Evolutionary conservation across 2,888 invertebrate genomes (phyloP).

Genomic region (Carterocephalus palaemon): DNA sequence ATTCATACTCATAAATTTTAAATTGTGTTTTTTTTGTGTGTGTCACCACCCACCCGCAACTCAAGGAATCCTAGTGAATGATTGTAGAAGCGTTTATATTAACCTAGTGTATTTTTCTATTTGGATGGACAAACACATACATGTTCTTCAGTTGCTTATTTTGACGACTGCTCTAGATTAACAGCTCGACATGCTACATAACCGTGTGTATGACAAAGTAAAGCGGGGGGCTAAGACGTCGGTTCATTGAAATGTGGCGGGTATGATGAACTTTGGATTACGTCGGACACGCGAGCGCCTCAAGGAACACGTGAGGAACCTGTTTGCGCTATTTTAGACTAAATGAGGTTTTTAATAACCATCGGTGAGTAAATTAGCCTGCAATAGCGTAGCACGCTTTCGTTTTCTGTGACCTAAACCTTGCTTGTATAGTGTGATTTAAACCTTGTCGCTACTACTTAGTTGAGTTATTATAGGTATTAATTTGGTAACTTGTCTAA

Average conservation of each 20-base stretch:
- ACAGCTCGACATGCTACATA: slow-evolving; percentile 1
- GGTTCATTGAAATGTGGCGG: slow-evolving; percentile 59
- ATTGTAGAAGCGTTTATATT: too few relatives aligned
- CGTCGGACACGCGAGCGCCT: slow-evolving; percentile 45
- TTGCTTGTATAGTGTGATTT: too few relatives aligned
- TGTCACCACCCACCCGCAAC: too few relatives aligned
- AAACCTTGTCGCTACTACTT: too few relatives aligned
- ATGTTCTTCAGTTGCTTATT: too few relatives aligned
- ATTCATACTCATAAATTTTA: too few relatives aligned
- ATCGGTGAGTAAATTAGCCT: slow-evolving; percentile 12
- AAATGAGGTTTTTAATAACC: slow-evolving; percentile 27
- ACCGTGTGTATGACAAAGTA: slow-evolving; percentile 19
- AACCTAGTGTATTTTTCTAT: too few relatives aligned
- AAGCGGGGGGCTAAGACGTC: slow-evolving; percentile 32
- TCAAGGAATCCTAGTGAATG: too few relatives aligned
- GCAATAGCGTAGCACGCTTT: not conserved
- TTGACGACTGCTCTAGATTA: not conserved
- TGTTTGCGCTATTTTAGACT: slow-evolving; percentile 49
- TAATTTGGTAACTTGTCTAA: too few relatives aligned
- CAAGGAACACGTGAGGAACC: slow-evolving; percentile 48
- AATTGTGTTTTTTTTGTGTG: too few relatives aligned
- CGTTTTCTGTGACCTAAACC: slow-evolving; percentile 2
- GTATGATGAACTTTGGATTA: slow-evolving; percentile 58
- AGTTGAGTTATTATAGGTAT: too few relatives aligned
- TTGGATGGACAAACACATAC: too few relatives aligned